Evolutionary conservation across 2,888 invertebrate genomes (phyloP).

Genomic region (Aphrophora alni): DNA sequence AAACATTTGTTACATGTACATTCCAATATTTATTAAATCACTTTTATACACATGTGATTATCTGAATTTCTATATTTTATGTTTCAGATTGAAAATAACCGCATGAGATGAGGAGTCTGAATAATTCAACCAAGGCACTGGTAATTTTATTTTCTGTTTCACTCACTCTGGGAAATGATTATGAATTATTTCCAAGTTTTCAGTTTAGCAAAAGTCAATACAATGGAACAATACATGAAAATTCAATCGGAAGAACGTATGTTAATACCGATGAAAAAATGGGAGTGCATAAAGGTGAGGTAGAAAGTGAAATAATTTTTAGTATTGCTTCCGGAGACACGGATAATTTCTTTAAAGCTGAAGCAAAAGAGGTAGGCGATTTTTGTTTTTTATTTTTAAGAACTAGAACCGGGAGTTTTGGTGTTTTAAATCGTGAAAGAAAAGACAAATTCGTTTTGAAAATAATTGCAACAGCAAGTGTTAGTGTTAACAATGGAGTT

Average conservation of each 20-base stretch:
- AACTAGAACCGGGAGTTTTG: constrained; percentile 27
- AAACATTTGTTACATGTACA: too few species aligned
- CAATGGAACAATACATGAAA: constrained; percentile 25
- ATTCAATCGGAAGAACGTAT: constrained; percentile 25
- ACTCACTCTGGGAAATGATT: neutral
- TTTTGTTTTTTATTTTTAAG: constrained; percentile 28
- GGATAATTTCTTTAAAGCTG: constrained; percentile 29
- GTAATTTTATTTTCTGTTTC: neutral
- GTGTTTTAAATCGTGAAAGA: constrained; percentile 32
- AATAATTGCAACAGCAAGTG: constrained; percentile 13
- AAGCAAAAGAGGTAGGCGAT: constrained; percentile 23
- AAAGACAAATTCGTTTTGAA: constrained; percentile 30
- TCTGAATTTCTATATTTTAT: too few species aligned
- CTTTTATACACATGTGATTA: too few species aligned
- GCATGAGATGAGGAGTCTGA: neutral
- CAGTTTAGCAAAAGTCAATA: neutral
- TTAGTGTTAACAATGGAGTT: constrained; percentile 47
- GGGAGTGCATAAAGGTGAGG: neutral
- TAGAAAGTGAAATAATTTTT: neutral
- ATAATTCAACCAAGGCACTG: neutral
- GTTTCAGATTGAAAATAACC: too few species aligned
- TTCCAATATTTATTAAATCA: too few species aligned
- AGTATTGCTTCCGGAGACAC: constrained; percentile 27
- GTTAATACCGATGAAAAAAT: constrained; percentile 27
- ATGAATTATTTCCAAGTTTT: neutral